Evolutionary conservation across 2,113 vertebrate species (phyloP).

Genomic region (Callopanchax toddi): DNA sequence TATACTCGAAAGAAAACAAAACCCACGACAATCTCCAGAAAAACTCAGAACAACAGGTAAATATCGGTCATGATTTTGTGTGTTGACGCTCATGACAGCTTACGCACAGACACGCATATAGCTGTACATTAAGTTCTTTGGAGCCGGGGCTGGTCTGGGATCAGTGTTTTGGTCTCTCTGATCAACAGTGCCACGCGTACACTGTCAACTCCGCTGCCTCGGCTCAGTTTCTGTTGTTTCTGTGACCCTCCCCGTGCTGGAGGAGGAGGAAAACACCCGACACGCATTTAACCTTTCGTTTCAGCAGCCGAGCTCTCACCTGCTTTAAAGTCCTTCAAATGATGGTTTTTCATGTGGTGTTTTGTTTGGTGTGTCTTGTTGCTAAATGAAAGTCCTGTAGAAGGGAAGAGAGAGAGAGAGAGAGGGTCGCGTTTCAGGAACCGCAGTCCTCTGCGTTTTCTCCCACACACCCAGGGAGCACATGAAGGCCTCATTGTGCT

Average conservation of each 20-base stretch:
- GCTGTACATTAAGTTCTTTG: constrained; percentile 64
- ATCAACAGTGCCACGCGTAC: constrained; percentile 96
- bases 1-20: constrained; percentile 96
- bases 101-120: too few species aligned
- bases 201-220: constrained; percentile 78
- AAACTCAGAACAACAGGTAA: constrained; percentile 95
- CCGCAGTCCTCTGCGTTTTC: neutral
- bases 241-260: neutral
- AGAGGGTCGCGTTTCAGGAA: neutral
- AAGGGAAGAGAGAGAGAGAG: neutral
- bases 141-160: constrained; percentile 79
- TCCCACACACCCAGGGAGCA: neutral
- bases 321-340: neutral
- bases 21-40: constrained; percentile 89
- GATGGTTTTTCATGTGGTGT: constrained; percentile 10
- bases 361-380: constrained; percentile 15
- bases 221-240: constrained; percentile 22
- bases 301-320: constrained; percentile 9
- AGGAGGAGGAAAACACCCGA: neutral
- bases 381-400: constrained; percentile 15
- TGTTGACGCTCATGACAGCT: constrained; percentile 4
- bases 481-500: neutral
- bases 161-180: constrained; percentile 82
- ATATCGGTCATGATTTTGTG: constrained; percentile 20
- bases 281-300: constrained; percentile 31